phyloP scores from a whole-genome alignment of 2,888 invertebrate species.

The Acheta domesticus region DNA sequence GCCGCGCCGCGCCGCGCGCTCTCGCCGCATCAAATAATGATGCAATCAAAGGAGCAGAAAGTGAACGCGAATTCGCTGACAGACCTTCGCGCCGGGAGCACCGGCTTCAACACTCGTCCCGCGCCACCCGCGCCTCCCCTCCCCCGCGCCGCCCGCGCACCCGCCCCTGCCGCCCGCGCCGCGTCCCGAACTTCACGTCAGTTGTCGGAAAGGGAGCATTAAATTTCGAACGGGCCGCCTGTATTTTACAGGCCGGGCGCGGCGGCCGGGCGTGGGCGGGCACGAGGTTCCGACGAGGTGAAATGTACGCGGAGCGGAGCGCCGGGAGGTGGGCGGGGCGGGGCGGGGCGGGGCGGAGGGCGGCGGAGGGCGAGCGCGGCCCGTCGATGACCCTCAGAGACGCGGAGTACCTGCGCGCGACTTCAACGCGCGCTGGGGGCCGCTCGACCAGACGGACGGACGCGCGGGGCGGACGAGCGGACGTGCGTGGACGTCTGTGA shows the following conservation, averaged over 20 bases:
- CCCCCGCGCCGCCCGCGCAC: background rate
- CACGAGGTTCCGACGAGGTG: background rate
- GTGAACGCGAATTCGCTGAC: background rate
- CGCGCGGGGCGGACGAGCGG: background rate
- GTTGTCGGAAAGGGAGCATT: slow-evolving; percentile 9
- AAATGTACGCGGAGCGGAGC: background rate
- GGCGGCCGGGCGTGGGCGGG: background rate
- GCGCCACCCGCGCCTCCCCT: background rate
- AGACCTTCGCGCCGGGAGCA: background rate
- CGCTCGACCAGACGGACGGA: background rate
- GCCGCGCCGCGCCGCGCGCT: background rate
- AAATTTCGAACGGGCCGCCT: slow-evolving; percentile 7
- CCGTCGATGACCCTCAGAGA: slow-evolving; percentile 5
- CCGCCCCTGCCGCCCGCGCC: background rate
- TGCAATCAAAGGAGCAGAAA: slow-evolving; percentile 1
- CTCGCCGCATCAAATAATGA: background rate
- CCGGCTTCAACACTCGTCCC: slow-evolving; percentile 5
- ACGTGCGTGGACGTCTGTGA: background rate
- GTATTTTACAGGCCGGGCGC: slow-evolving; percentile 5
- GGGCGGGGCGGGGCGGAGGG: background rate
- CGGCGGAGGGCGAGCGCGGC: background rate
- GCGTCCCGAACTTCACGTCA: background rate
- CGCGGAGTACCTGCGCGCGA: background rate
- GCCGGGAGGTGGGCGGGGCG: background rate
- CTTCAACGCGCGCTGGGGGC: background rate